phyloP scores from a whole-genome alignment of 2,797 vertebrate genomes.

The Anniella stebbinsi region DNA sequence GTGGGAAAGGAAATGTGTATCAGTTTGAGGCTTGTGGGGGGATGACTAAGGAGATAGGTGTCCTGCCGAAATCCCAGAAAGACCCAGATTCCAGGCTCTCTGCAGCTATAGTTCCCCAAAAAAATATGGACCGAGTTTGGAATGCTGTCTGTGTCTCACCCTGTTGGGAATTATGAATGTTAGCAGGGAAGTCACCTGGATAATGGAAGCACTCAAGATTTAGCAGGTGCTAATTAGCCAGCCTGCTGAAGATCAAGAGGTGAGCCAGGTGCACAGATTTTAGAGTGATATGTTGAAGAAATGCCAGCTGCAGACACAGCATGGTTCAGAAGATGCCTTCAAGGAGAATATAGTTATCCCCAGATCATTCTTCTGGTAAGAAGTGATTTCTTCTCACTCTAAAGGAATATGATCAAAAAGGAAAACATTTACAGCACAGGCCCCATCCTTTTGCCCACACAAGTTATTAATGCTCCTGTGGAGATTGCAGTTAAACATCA shows the following conservation, averaged over 20 bases:
- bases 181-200: background rate
- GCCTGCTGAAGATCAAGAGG: slow-evolving; percentile 10
- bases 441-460: background rate
- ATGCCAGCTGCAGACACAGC: slow-evolving; percentile 9
- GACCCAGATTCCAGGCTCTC: background rate
- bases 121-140: background rate
- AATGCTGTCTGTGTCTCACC: background rate
- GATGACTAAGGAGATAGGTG: background rate
- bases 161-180: background rate
- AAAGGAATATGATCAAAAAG: background rate
- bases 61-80: background rate
- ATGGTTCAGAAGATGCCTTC: background rate
- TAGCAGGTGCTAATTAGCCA: slow-evolving; percentile 16
- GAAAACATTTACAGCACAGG: background rate
- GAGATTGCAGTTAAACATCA: background rate
- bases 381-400: background rate
- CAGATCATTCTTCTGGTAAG: background rate
- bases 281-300: slow-evolving; percentile 21
- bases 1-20: background rate
- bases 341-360: slow-evolving; percentile 7
- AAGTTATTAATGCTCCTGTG: background rate
- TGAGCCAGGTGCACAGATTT: slow-evolving; percentile 4
- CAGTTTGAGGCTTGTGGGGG: background rate
- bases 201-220: slow-evolving; percentile 4
- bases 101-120: background rate